Evolutionary conservation across 2,797 vertebrate species (phyloP), one percentile per base, ranked within the genome.

Genomic region (Oreonectes daqikongensis): DNA sequence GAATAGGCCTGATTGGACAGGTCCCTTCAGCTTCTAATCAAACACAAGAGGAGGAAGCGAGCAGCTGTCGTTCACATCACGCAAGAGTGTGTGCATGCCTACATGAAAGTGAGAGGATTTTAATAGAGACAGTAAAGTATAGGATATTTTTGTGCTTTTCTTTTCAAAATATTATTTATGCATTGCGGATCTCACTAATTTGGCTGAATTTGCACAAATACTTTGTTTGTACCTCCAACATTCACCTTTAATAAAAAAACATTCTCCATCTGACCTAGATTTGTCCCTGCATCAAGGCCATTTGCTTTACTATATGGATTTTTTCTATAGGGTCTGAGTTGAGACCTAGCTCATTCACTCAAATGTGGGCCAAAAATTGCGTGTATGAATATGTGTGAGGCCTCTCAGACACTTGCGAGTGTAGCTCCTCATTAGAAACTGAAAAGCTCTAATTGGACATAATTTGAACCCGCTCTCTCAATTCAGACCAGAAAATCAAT

Each of bases 1-100:
- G 87, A 90, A 91, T 89, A 82, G 88, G 83, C 35, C 88, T 91
- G 90, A 91, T 90, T 90, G 89, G 85, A 81, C 87, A 83, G 89
- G 85, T 88, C 88, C 86, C 89, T 78, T 87, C 86, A 85, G 84
- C 82, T 78, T 61, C 71, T 89, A 88, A 90, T 91, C 86, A 87
- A 72, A 81, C 80, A 75, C 64, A 71, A 85, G 83, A 85, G 85
- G 85, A 85, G 84, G 85, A 88, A 82, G 76, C 76, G 74, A 67
- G 87, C 89, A 92, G 90, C 89, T 90, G 89, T 81, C 69, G 61
- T 77, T 63, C 46, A 82, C 60, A 26, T 72, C 80, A 79, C 81
- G 60, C 76, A 73, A 78, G 61, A 12, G 38, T 40, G 40, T 42
- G 40, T 42, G 71, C 77, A 64, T 52, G 11, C 72, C 76, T 65